A percentile compares a stretch with the other conserved stretches of the same genome.
phyloP scores from a whole-genome alignment of 2,113 vertebrate species.

The Labeo rohita region DNA sequence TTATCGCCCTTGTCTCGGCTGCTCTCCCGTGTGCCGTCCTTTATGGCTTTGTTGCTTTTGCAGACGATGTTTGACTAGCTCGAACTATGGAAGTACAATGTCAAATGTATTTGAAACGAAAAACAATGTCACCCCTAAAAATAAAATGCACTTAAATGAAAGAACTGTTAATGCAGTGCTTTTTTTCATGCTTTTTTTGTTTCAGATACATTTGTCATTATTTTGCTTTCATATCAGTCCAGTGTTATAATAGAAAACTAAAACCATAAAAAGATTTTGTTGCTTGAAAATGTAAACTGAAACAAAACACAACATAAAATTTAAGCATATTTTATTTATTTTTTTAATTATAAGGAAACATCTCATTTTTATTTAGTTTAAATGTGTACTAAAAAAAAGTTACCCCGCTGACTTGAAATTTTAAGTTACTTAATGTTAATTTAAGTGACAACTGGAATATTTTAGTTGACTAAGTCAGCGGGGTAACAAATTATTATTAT shows the following conservation, averaged over 20 bases:
- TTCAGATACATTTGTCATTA: too few species aligned
- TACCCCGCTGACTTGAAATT: too few species aligned
- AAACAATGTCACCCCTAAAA: background rate
- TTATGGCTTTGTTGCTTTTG: constrained; percentile 16
- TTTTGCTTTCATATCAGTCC: background rate
- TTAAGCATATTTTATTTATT: background rate
- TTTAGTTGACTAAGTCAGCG: too few species aligned
- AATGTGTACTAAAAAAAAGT: background rate
- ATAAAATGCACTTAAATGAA: background rate
- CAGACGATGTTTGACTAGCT: background rate
- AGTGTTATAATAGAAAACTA: background rate
- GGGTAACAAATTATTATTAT: too few species aligned
- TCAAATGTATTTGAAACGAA: background rate
- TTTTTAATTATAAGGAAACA: too few species aligned
- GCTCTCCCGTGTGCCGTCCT: background rate
- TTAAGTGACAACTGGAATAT: too few species aligned
- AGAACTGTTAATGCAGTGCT: background rate
- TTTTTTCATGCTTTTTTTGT: background rate
- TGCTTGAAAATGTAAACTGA: background rate
- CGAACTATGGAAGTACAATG: background rate
- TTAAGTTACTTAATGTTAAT: too few species aligned
- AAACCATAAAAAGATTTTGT: background rate
- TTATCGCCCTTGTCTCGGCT: constrained; percentile 49
- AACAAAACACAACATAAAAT: background rate
- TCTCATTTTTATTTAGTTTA: background rate